Evolutionary conservation across 2,797 vertebrate genomes (phyloP).

Genomic region (Leptoclinus maculatus): DNA sequence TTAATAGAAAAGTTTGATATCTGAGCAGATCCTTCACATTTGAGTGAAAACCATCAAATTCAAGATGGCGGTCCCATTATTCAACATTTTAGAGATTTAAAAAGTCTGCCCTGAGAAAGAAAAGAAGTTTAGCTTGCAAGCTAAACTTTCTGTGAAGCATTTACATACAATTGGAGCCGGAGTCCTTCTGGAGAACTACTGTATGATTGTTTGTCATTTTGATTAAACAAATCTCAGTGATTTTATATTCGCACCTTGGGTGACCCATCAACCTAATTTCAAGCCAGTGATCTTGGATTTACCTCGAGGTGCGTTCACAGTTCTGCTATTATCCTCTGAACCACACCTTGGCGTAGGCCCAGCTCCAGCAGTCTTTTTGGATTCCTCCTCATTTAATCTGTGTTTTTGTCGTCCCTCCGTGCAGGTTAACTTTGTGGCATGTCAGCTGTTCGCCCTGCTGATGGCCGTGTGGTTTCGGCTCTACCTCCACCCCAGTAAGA

Average conservation of each 20-base stretch:
- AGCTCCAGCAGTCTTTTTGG: not conserved
- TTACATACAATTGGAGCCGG: not conserved
- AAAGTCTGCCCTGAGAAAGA: not conserved
- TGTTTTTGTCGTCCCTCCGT: conserved; percentile 13
- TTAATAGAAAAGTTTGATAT: not conserved
- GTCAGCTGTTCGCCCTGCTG: conserved; percentile 96
- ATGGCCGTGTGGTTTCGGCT: conserved; percentile 96
- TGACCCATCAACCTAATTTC: too few species aligned
- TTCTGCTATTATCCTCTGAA: not conserved
- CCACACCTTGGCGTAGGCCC: not conserved
- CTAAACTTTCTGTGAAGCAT: too few species aligned
- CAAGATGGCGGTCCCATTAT: not conserved
- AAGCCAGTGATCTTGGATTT: not conserved
- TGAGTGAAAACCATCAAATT: not conserved
- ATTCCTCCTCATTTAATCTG: not conserved
- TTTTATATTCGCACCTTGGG: not conserved
- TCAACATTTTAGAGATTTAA: not conserved
- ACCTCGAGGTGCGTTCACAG: not conserved
- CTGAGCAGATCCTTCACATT: not conserved
- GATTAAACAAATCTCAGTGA: not conserved
- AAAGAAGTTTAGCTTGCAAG: not conserved
- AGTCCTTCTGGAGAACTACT: not conserved
- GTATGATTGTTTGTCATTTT: not conserved
- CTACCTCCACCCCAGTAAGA: conserved; percentile 97
- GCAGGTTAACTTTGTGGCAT: conserved; percentile 98